Evolutionary conservation across 2,888 invertebrate species (phyloP), one percentile per base, ranked within the genome.

Genomic region (Odontocolon sp.): DNA sequence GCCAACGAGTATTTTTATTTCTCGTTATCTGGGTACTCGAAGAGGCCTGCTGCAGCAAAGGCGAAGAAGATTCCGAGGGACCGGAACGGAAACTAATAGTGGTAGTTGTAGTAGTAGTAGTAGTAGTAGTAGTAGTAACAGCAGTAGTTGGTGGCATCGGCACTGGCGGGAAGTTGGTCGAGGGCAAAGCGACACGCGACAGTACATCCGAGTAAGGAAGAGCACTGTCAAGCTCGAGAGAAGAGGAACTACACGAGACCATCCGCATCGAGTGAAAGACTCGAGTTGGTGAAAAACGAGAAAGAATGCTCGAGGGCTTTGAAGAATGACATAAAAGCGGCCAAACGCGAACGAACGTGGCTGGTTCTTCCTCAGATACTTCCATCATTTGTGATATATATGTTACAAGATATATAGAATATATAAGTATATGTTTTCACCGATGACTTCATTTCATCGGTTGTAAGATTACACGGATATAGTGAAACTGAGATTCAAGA

Each of bases 1-100:
- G n/a, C 57, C 40, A 70, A 56, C 61, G 80, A 57, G 74, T 80
- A 80, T 80, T 77, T 80, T 80, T 77, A 72, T 75, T 77, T 42
- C 63, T 61, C 69, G 74, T 75, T 80, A 80, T 80, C 79, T 72
- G 28, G 77, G 68, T 72, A 59, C 77, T 77, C 56, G 52, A 68
- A 52, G 63, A 38, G 21, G 59, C 45, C 42, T 26, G 42, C 14
- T 36, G 8, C 23, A 5, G 63, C 6, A 11, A 57, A 33, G 28
- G 40, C 63, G 64, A 64, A 6, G 38, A 69, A 16, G 52, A 64
- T 64, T 64, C 9, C 57, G 68, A 45, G 33, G 38, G n/a, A 63
- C 54, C 11, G 66, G 36, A 38, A 28, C 52, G 54, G 36, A 42
- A 69, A 59, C 31, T 52, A n/a, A n/a, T 18, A 59, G 54, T 9